Conservation (phyloP, 2,888 invertebrate genomes). For the Carpatolechia fugitivella region DNA sequence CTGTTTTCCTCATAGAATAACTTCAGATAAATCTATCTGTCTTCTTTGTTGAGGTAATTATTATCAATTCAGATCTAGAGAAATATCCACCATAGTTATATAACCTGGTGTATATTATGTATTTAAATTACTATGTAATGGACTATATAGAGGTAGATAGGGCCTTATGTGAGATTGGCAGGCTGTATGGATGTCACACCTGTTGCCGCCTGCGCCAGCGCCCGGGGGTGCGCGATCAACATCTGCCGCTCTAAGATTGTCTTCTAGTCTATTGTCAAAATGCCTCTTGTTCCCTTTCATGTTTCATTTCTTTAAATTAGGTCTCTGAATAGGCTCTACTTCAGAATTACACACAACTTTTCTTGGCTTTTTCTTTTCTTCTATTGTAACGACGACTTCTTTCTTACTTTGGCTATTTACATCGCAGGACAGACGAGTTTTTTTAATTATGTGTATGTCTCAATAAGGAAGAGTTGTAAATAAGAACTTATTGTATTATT, state of each 20-base stretch:
- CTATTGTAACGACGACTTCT: background rate
- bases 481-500: background rate
- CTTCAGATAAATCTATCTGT: no score
- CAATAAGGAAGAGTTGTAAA: background rate
- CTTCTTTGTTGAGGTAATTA: no score
- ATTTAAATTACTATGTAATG: no score
- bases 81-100: no score
- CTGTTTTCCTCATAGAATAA: no score
- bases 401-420: background rate
- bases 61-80: no score
- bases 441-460: background rate
- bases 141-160: no score
- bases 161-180: no score
- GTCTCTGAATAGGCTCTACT: slow-evolving; percentile 4
- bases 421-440: background rate
- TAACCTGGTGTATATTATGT: no score
- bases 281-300: slow-evolving; percentile 8
- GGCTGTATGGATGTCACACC: background rate
- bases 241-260: slow-evolving; percentile 14
- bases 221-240: slow-evolving; percentile 2
- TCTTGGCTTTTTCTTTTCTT: background rate
- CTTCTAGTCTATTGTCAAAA: slow-evolving; percentile 8
- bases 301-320: slow-evolving; percentile 2
- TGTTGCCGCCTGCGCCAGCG: slow-evolving; percentile 4
- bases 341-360: background rate